Conservation (phyloP, 2,888 invertebrate species). For the Pilophorus perplexus region DNA sequence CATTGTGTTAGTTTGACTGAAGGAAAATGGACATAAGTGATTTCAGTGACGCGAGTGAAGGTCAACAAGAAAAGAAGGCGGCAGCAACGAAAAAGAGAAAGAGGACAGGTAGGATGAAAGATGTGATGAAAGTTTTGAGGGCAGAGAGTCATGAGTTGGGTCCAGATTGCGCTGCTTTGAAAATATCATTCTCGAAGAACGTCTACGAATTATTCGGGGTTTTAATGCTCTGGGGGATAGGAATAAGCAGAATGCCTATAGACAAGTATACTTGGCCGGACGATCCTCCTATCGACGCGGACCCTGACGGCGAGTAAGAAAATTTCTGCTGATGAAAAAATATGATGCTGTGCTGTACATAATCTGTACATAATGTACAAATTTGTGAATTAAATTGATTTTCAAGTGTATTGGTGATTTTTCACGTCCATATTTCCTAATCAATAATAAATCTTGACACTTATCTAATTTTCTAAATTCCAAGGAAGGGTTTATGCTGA, state of each 20-base stretch:
- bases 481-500: too few relatives aligned
- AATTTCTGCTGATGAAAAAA: too few relatives aligned
- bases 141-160: conserved; percentile 7
- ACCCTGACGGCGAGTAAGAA: too few relatives aligned
- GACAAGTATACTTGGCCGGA: not conserved
- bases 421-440: too few relatives aligned
- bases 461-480: too few relatives aligned
- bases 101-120: not conserved
- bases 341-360: too few relatives aligned
- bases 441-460: too few relatives aligned
- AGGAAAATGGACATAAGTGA: not conserved
- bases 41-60: not conserved
- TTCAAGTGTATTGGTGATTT: too few relatives aligned
- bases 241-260: not conserved
- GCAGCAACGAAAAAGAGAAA: not conserved
- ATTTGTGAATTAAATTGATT: too few relatives aligned
- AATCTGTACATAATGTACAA: too few relatives aligned
- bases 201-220: not conserved
- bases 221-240: not conserved
- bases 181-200: not conserved
- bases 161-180: conserved; percentile 3
- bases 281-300: not conserved
- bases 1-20: too few relatives aligned
- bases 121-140: conserved; percentile 7
- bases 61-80: not conserved